Evolutionary conservation across 1,140 invertebrate species (phyloP), one percentile per base, ranked within the genome.

Genomic region (Elymnias hypermnestra): DNA sequence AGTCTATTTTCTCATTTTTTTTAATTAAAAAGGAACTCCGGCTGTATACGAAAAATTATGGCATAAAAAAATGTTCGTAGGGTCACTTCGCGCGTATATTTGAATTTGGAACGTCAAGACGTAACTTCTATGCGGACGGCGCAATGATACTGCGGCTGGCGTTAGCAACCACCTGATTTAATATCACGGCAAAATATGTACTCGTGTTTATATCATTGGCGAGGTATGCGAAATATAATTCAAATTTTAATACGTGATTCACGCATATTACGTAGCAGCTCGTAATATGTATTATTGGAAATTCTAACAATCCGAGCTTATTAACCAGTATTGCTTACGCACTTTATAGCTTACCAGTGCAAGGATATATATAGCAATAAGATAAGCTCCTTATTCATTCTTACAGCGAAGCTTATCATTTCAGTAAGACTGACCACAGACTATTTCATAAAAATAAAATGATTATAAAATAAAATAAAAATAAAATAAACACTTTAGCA

Each of bases 121-220:
- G 69, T 67, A 59, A 55, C 39, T 42, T 51, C 50, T 22, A 46
- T 31, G 37, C 48, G 61, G 33, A 18, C 25, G 57, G 41, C 61
- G 55, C 35, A 52, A 54, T 44, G 19, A 43, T 47, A 74, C 71
- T 72, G 65, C 42, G 57, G 29, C 54, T 44, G 51, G 44, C 58
- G 58, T 54, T 38, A 46, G 42, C 55, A 29, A 43, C 52, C 62
- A 68, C 64, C 64, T 69, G 64, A 59, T 62, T 70, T 70, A 71
- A 74, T 69, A 69, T 60, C 47, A 39, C 50, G 56, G 26, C 26
- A 29, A 29, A 29, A 29, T 10, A 29, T 26, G 10, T 9, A 56
- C 42, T 60, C 54, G 39, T 46, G 53, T 51, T 57, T 45, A 35
- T 57, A 51, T 47, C 43, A 43, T 39, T 47, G 26, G 44, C 54